These are phyloP conservation scores for Pristis pectinata DNA, from an alignment of 2,797 vertebrate genomes.

Conservation along the genomic window DNA sequence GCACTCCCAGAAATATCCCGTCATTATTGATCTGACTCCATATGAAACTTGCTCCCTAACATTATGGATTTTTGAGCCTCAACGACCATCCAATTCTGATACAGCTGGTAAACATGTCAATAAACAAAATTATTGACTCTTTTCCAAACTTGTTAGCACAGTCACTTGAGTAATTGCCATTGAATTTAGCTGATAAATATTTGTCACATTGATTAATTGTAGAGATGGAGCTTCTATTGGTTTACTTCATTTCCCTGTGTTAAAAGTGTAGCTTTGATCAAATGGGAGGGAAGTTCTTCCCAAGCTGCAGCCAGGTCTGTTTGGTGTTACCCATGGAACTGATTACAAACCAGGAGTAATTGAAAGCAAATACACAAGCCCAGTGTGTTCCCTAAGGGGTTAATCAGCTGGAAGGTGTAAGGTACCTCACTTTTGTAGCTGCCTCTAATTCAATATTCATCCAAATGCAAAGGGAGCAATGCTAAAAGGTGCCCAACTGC, in stretches of 20 bases:
- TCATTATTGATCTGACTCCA: not conserved
- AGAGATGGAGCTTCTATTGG: not conserved
- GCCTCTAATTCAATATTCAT: not conserved
- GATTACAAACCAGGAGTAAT: constrained; percentile 1
- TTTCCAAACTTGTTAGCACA: not conserved
- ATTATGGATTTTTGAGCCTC: not conserved
- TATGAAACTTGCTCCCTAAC: not conserved
- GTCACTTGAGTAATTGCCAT: not conserved
- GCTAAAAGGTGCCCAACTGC: not conserved
- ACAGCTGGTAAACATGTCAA: not conserved
- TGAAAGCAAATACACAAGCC: not conserved
- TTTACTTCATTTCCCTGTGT: not conserved
- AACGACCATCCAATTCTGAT: not conserved
- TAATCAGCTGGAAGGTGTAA: not conserved
- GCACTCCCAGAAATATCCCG: not conserved
- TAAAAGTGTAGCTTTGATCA: not conserved
- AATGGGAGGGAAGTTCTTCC: not conserved
- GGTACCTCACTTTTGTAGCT: no score
- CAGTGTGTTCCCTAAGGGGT: not conserved
- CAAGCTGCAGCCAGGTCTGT: constrained; percentile 19
- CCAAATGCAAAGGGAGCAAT: not conserved
- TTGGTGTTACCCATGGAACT: not conserved
- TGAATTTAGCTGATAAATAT: not conserved
- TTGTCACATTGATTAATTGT: not conserved
- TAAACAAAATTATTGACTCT: not conserved